A percentile compares a stretch with the other conserved stretches of the same genome.
Conservation (phyloP, 2,888 invertebrate species). For the Caenorhabditis virilis region DNA sequence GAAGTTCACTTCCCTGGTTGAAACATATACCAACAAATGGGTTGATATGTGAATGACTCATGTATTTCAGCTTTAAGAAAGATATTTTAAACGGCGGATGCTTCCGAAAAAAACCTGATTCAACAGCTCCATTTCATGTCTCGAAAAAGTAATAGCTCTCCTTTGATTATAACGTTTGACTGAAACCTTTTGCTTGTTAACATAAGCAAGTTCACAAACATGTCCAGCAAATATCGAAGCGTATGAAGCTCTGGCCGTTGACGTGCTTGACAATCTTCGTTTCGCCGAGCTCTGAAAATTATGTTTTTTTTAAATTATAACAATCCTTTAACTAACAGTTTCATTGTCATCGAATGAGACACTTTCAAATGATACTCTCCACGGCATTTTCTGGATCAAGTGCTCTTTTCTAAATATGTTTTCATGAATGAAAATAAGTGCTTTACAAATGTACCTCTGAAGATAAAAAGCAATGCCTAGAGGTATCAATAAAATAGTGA, state of each 20-base stretch:
- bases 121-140: slow-evolving; percentile 48
- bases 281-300: slow-evolving; percentile 8
- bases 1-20: slow-evolving; percentile 44
- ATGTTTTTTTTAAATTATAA: not conserved
- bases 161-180: slow-evolving; percentile 37
- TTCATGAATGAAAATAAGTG: slow-evolving; percentile 1
- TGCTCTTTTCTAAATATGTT: slow-evolving; percentile 48
- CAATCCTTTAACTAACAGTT: not conserved
- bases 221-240: slow-evolving; percentile 20
- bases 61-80: slow-evolving; percentile 41
- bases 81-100: no score
- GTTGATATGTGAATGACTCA: slow-evolving; percentile 46
- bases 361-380: slow-evolving; percentile 44
- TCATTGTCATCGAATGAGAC: slow-evolving; percentile 20
- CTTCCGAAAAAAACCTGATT: slow-evolving; percentile 46
- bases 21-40: slow-evolving; percentile 51
- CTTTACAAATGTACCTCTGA: slow-evolving; percentile 32
- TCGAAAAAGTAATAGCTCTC: slow-evolving; percentile 40
- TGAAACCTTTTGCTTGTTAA: slow-evolving; percentile 24
- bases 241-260: slow-evolving; percentile 32
- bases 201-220: slow-evolving; percentile 19
- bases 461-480: slow-evolving; percentile 45
- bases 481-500: slow-evolving; percentile 35
- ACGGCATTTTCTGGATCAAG: slow-evolving; percentile 48
- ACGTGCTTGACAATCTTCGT: slow-evolving; percentile 27